phyloP scores from a whole-genome alignment of 2,113 vertebrate species.

The Crotalus helleri region DNA sequence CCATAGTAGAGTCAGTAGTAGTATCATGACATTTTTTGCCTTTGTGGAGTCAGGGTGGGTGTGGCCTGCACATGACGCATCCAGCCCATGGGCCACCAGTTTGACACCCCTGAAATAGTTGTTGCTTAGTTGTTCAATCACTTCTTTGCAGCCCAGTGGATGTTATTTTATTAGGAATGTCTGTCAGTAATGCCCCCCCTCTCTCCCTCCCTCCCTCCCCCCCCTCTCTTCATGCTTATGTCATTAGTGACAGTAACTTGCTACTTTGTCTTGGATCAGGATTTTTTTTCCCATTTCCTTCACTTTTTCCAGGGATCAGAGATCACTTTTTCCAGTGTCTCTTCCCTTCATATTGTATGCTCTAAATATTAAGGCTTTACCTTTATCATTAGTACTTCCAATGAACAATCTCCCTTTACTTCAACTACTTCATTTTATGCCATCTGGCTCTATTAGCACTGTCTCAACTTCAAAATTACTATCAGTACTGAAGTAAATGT shows the following conservation, averaged over 20 bases:
- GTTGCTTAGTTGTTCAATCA: background rate
- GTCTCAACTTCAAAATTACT: background rate
- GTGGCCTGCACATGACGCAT: too few relatives aligned
- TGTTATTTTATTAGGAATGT: background rate
- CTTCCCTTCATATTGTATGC: background rate
- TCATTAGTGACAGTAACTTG: background rate
- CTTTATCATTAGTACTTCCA: background rate
- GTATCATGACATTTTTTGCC: too few relatives aligned
- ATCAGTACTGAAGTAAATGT: background rate
- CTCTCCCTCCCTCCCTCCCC: accelerated
- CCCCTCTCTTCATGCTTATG: background rate
- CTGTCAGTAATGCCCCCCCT: background rate
- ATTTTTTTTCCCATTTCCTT: background rate
- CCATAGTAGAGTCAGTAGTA: background rate
- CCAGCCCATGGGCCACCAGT: too few relatives aligned
- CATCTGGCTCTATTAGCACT: background rate
- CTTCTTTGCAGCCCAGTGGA: background rate
- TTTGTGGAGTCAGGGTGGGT: too few relatives aligned
- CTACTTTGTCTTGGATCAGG: background rate
- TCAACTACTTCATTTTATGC: background rate
- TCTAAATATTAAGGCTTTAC: background rate
- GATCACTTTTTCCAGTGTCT: background rate
- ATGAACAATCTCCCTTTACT: background rate
- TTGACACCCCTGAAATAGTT: too few relatives aligned
- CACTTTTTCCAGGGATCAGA: background rate